Evolutionary conservation across 2,888 invertebrate genomes (phyloP).

Genomic region (Acleris sparsana): DNA sequence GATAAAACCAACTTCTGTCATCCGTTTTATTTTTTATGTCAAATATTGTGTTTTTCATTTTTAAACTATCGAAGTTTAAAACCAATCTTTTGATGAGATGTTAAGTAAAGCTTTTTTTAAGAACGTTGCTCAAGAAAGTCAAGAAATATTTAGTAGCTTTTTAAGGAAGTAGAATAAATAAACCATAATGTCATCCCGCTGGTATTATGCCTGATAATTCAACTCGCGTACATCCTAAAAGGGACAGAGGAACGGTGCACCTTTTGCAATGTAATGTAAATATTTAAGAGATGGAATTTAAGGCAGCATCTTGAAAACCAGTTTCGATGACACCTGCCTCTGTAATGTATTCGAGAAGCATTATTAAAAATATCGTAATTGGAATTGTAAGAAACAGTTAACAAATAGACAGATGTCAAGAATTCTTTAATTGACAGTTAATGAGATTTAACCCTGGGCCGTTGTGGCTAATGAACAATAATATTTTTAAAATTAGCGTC

Average conservation of each 20-base stretch:
- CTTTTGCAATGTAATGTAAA: constrained; percentile 17
- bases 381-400: constrained; percentile 10
- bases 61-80: constrained; percentile 18
- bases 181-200: constrained; percentile 4
- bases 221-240: neutral
- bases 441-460: neutral
- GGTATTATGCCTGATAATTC: constrained; percentile 3
- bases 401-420: constrained; percentile 5
- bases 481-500: too few relatives aligned
- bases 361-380: constrained; percentile 5
- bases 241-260: constrained; percentile 10
- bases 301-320: constrained; percentile 33
- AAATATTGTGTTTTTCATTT: neutral
- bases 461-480: neutral
- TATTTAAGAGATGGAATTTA: constrained; percentile 14
- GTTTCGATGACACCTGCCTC: constrained; percentile 41
- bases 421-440: neutral
- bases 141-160: constrained; percentile 8
- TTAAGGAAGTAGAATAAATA: constrained; percentile 10
- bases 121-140: constrained; percentile 19
- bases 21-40: constrained; percentile 3
- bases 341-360: constrained; percentile 13
- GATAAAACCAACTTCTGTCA: constrained; percentile 1
- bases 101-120: constrained; percentile 7
- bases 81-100: constrained; percentile 16